Conservation (phyloP, 2,888 invertebrate genomes). For the Rotaria macrura region DNA sequence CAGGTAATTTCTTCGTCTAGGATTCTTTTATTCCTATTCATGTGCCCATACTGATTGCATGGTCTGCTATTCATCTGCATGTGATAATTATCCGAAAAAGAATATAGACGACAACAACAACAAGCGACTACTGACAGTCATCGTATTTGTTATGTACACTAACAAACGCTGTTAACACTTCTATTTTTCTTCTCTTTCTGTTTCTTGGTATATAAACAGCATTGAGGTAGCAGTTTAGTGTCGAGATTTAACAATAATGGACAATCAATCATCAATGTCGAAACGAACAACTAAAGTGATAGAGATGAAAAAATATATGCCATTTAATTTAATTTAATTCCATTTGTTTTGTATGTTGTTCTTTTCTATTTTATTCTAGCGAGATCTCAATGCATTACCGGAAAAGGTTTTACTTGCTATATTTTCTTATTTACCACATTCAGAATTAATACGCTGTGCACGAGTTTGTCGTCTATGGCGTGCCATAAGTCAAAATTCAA, state of each 20-base stretch:
- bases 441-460: conserved; percentile 79
- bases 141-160: neutral
- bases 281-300: neutral
- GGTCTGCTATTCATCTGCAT: neutral
- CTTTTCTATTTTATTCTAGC: conserved; percentile 11
- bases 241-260: neutral
- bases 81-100: neutral
- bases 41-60: neutral
- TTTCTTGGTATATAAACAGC: neutral
- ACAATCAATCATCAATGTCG: neutral
- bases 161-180: neutral
- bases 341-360: neutral
- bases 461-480: conserved; percentile 91
- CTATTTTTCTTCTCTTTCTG: neutral
- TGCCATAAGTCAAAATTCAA: conserved; percentile 81
- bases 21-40: neutral
- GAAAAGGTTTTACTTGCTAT: conserved; percentile 87
- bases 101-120: neutral
- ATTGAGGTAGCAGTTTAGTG: neutral
- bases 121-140: neutral
- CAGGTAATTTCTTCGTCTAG: neutral
- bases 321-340: no score
- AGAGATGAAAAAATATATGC: neutral
- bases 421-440: conserved; percentile 82
- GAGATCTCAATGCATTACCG: conserved; percentile 52